Conservation (phyloP, 2,797 vertebrate genomes). For the Falco naumanni region DNA sequence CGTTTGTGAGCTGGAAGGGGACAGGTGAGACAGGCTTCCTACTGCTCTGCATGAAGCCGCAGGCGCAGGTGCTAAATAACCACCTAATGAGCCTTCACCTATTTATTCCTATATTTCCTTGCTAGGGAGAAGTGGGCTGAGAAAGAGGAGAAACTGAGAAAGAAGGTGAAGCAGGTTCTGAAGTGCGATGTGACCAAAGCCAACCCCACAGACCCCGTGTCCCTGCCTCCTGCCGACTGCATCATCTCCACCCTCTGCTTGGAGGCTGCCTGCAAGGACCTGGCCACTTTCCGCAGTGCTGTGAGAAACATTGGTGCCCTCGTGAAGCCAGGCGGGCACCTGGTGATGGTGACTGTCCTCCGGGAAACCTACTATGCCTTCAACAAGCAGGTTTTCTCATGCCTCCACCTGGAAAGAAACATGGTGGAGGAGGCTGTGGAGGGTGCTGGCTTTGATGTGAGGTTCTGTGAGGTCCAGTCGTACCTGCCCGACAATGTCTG, state of each 20-base stretch:
- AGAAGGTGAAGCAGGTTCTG: conserved; percentile 17
- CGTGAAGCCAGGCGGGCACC: neutral
- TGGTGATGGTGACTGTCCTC: neutral
- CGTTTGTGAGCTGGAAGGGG: conserved; percentile 80
- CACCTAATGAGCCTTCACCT: neutral
- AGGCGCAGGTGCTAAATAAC: too few species aligned
- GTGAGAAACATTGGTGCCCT: neutral
- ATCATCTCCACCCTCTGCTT: conserved; percentile 39
- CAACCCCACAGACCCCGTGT: neutral
- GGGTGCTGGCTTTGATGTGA: neutral
- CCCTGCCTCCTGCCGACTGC: neutral
- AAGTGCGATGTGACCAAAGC: conserved; percentile 35
- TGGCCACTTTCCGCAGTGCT: neutral
- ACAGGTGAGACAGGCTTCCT: neutral
- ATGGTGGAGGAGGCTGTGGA: neutral
- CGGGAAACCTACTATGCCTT: neutral
- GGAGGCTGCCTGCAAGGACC: conserved; percentile 32
- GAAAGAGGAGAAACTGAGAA: conserved; percentile 47
- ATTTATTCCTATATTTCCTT: neutral
- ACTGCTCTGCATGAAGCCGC: rapidly evolving
- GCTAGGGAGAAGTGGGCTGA: conserved; percentile 11
- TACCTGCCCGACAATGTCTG: rapidly evolving
- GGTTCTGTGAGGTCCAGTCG: neutral
- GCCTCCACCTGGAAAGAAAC: neutral
- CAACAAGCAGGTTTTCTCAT: neutral